phyloP scores from a whole-genome alignment of 1,140 invertebrate species.

The Drosophila bifasciata region DNA sequence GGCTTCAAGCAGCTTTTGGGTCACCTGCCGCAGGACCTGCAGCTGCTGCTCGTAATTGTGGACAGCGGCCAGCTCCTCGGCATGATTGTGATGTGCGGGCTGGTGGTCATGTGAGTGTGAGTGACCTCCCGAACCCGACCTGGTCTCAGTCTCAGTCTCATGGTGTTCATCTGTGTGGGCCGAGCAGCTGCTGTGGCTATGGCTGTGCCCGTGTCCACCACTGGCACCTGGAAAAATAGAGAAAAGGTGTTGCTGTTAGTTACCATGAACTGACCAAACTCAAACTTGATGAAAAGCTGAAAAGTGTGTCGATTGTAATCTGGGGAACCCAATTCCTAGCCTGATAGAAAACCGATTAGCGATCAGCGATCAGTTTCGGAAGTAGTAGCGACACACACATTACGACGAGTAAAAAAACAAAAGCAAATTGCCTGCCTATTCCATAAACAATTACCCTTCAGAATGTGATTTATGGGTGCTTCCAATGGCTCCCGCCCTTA shows the following conservation, averaged over 20 bases:
- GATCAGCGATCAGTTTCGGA: not conserved
- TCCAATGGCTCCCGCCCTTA: constrained; percentile 12
- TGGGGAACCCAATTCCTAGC: constrained; percentile 5
- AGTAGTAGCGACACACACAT: not conserved
- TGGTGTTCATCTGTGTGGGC: constrained; percentile 27
- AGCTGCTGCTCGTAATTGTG: constrained; percentile 70
- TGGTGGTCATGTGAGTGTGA: constrained; percentile 26
- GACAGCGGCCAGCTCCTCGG: constrained; percentile 51
- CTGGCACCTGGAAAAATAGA: constrained; percentile 52
- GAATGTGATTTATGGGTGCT: constrained; percentile 27
- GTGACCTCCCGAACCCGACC: constrained; percentile 18
- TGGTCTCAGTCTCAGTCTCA: constrained; percentile 45
- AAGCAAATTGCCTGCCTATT: too few relatives aligned
- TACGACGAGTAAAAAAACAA: too few relatives aligned
- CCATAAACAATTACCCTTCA: constrained; percentile 12
- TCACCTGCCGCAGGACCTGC: constrained; percentile 65
- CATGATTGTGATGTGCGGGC: constrained; percentile 46
- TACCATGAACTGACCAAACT: not conserved
- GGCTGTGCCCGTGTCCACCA: constrained; percentile 67
- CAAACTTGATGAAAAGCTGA: not conserved
- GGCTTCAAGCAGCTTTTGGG: constrained; percentile 63
- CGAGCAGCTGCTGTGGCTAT: constrained; percentile 61
- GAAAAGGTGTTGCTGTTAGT: constrained; percentile 2
- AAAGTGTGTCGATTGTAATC: constrained; percentile 36
- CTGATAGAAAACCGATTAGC: constrained; percentile 7